phyloP scores from a whole-genome alignment of 2,797 vertebrate species.

The Sitta carolinensis region DNA sequence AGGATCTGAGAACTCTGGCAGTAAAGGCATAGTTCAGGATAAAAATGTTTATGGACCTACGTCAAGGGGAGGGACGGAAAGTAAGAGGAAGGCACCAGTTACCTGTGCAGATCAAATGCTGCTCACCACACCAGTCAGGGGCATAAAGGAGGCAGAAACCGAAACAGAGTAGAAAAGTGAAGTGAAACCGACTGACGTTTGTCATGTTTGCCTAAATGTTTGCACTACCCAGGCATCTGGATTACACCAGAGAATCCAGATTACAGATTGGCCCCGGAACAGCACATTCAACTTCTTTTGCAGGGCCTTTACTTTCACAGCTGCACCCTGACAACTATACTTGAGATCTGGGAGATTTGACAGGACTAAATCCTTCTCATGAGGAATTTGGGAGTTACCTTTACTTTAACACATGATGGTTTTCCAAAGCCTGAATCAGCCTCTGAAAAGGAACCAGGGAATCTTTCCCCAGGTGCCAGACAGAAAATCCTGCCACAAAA shows the following conservation, averaged over 20 bases:
- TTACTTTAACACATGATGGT: background rate
- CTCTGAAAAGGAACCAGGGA: background rate
- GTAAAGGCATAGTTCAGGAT: background rate
- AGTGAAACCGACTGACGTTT: background rate
- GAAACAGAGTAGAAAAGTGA: background rate
- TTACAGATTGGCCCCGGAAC: background rate
- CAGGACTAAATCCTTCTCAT: background rate
- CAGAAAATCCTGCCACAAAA: background rate
- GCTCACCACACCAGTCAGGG: background rate
- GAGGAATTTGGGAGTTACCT: background rate
- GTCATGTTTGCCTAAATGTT: background rate
- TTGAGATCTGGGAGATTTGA: background rate
- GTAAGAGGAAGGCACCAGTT: background rate
- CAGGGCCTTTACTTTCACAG: background rate
- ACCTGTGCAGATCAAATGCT: background rate
- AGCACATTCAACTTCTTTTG: background rate
- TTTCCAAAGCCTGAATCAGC: slow-evolving; percentile 6
- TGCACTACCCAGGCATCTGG: background rate
- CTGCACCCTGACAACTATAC: background rate
- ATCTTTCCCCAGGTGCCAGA: background rate
- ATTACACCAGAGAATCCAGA: background rate
- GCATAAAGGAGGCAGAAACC: background rate
- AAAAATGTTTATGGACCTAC: background rate
- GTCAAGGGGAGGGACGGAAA: background rate
- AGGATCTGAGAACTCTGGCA: background rate